Conservation (phyloP, 2,888 invertebrate species). For the Masnerella sp. region DNA sequence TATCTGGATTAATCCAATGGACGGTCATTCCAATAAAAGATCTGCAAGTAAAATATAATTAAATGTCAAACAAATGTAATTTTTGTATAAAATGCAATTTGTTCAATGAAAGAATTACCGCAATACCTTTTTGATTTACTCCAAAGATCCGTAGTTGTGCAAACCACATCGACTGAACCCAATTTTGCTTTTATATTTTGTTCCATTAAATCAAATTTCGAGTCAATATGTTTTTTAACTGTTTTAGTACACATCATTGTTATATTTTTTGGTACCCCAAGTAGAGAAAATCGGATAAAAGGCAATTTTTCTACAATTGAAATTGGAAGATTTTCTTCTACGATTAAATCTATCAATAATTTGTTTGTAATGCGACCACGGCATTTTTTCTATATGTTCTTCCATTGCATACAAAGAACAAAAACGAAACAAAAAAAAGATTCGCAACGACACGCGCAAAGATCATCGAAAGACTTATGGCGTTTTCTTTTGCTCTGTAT, state of each 20-base stretch:
- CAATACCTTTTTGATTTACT: slow-evolving; percentile 17
- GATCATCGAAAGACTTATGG: too few relatives aligned
- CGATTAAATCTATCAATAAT: slow-evolving; percentile 5
- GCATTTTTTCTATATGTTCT: too few relatives aligned
- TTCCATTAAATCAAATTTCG: neutral
- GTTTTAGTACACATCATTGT: slow-evolving; percentile 7
- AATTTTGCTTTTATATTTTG: neutral
- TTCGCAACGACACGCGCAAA: too few relatives aligned
- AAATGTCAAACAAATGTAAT: neutral
- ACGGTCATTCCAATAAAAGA: slow-evolving; percentile 9
- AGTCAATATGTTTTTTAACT: too few relatives aligned
- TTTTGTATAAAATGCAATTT: neutral
- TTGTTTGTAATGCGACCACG: too few relatives aligned
- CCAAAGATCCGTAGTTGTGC: slow-evolving; percentile 15
- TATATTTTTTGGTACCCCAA: slow-evolving; percentile 7
- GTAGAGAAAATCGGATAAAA: neutral
- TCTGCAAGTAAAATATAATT: neutral
- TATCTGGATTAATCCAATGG: slow-evolving; percentile 11
- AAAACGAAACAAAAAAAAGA: too few relatives aligned
- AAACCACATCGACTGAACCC: neutral
- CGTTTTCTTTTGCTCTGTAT: too few relatives aligned
- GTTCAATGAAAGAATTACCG: neutral
- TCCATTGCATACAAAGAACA: too few relatives aligned
- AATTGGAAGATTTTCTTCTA: slow-evolving; percentile 13
- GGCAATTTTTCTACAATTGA: neutral